Evolutionary conservation across 2,113 vertebrate species (phyloP), one percentile per base, ranked within the genome.

Genomic region (Platichthys flesus): DNA sequence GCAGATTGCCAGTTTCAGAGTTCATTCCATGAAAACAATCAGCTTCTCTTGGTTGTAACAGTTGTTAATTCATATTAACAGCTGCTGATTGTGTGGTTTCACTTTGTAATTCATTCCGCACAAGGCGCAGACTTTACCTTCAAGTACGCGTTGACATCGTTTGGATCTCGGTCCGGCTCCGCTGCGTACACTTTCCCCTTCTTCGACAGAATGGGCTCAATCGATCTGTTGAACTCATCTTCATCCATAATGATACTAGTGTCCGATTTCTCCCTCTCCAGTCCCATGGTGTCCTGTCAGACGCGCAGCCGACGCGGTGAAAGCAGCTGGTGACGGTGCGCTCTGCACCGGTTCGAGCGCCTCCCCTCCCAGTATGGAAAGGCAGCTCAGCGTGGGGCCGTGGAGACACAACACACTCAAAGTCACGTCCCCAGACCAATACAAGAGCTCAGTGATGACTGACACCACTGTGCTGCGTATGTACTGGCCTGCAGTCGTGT

Each of bases 181-280:
- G 89, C 84, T 2, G 76, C 1, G 21, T 59, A 74, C 15, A 71
- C 62, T 58, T 94, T 94, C 66, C 92, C 88, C 1, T 91, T 92
- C 56, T 90, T 91, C 0, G 87, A 79, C 45, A 95, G 87, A 76
- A 94, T 94, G 0, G 95, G 90, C 49, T 94, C 93, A 23, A 94
- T 93, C 10, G 94, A 94, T 14, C 87, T 94, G 83, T 93, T 94
- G 88, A 95, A 95, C 83, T 92, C 91, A 13, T 95, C 95, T 5
- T 96, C 95, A 54, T 96, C 95, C 95, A 98, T 93, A 59, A 96
- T 95, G 21, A 97, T 93, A 55, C 94, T 94, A 2, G 93, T 94
- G 59, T 97, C 96, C 18, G 85, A 85, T 62, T 94, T 95, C 90
- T 97, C 96, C n/a, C 93, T 96, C 80, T 97, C 95, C 79, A 97